Conservation (phyloP, 2,797 vertebrate species). For the Helarctos malayanus region DNA sequence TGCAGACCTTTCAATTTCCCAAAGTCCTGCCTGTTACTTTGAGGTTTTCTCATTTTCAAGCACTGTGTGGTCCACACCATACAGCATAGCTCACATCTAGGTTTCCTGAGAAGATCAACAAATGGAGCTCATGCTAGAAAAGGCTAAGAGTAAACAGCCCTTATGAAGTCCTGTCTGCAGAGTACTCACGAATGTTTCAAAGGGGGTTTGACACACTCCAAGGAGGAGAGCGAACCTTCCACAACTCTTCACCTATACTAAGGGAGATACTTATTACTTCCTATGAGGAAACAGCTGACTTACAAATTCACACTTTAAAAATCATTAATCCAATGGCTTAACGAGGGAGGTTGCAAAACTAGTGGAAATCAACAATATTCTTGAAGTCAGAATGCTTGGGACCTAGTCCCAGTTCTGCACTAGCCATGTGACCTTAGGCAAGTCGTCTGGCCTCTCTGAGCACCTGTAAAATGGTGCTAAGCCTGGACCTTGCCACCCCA, state of each 20-base stretch:
- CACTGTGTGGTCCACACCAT: neutral
- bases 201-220: constrained; percentile 72
- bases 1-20: neutral
- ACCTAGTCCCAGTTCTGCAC: neutral
- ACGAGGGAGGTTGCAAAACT: neutral
- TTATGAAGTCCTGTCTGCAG: constrained; percentile 54
- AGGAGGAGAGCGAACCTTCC: constrained; percentile 76
- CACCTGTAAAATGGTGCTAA: constrained; percentile 4
- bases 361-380: neutral
- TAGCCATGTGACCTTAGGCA: neutral
- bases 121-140: constrained; percentile 60
- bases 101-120: constrained; percentile 64
- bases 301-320: constrained; percentile 21
- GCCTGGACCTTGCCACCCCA: neutral
- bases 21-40: constrained; percentile 11
- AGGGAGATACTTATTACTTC: neutral
- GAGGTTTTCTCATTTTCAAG: constrained; percentile 7
- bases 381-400: neutral
- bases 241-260: neutral
- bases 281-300: neutral
- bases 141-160: constrained; percentile 60
- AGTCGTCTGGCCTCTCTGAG: neutral
- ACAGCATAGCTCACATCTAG: constrained; percentile 30
- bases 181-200: constrained; percentile 46
- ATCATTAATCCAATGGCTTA: neutral